These are phyloP conservation scores for Dasypolia templi DNA, from an alignment of 2,888 invertebrate species.

Conservation along the genomic window DNA sequence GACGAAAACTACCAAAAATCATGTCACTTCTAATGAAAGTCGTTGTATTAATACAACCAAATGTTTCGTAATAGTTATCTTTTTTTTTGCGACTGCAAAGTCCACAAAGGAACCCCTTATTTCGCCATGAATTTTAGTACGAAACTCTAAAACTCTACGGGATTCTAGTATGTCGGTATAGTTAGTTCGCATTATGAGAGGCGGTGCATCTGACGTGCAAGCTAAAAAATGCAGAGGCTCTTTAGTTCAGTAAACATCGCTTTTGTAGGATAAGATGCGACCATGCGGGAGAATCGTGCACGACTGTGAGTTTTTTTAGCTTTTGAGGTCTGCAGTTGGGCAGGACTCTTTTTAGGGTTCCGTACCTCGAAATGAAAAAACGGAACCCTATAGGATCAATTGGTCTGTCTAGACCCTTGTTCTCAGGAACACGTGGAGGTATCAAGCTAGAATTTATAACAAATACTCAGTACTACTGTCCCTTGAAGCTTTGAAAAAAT, in stretches of 20 bases:
- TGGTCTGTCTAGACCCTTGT: no score
- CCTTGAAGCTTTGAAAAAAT: no score
- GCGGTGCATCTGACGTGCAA: slow-evolving; percentile 64
- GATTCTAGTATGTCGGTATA: slow-evolving; percentile 13
- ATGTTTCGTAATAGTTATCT: background rate
- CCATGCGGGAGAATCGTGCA: slow-evolving; percentile 59
- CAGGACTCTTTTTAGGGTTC: background rate
- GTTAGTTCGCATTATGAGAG: slow-evolving; percentile 60
- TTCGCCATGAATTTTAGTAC: background rate
- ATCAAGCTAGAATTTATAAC: no score
- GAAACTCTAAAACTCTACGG: slow-evolving; percentile 7
- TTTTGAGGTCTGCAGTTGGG: slow-evolving; percentile 38
- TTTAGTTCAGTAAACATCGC: slow-evolving; percentile 86
- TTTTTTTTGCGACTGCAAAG: background rate
- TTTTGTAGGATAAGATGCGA: slow-evolving; percentile 79
- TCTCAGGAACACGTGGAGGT: no score
- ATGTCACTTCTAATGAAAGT: background rate
- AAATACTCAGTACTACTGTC: no score
- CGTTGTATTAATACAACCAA: background rate
- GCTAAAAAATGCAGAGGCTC: slow-evolving; percentile 88
- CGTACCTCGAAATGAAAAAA: no score
- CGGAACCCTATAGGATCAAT: no score
- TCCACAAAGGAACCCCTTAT: background rate
- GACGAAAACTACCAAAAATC: background rate
- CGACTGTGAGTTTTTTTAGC: slow-evolving; percentile 33